Base-by-base conservation (phyloP, 1,140 invertebrate species). In the Chironomus tepperi region DNA sequence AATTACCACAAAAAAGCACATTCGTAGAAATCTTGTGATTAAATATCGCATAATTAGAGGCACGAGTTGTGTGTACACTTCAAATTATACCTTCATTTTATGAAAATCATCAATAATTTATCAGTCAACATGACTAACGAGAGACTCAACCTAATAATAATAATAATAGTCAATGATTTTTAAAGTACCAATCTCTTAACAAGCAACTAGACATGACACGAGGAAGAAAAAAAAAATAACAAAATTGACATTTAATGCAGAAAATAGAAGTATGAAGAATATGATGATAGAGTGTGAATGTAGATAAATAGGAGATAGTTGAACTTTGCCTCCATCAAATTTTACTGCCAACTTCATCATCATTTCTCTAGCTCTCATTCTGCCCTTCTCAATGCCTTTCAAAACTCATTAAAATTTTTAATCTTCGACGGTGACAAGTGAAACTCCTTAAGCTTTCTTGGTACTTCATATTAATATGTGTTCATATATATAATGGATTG, bases 371-470 rank as follows among this genome's bases (percentile, higher is more conserved):
- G 12, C 47, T 12, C 12, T 57, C 47, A 15, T 15, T 57, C 43
- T 57, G 12, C 47, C n/a, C 47, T n/a, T 57, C n/a, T 57, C 47
- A 57, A n/a, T 34, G 24, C 24, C 47, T 57, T 57, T 57, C 47
- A 57, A 57, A 57, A 57, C 47, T 57, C 47, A 57, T 57, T 57
- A 57, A 57, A 57, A 15, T 57, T 57, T 57, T 57, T 57, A 57
- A 57, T 57, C 47, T 57, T n/a, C n/a, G 12, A 57, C 47, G 47
- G 47, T 57, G 47, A 57, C 47, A 57, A 57, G 47, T 57, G 47
- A 57, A 57, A 57, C 47, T 57, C 47, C 47, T 57, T 57, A n/a
- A 57, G 47, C 12, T 15, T 57, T 57, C 47, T 57, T 15, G 12
- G 12, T 57, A 15, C 47, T 57, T 57, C 47, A n/a, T 57, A 57